phyloP scores from a whole-genome alignment of 2,888 invertebrate genomes.

The Sphaerophoria rueppellii region DNA sequence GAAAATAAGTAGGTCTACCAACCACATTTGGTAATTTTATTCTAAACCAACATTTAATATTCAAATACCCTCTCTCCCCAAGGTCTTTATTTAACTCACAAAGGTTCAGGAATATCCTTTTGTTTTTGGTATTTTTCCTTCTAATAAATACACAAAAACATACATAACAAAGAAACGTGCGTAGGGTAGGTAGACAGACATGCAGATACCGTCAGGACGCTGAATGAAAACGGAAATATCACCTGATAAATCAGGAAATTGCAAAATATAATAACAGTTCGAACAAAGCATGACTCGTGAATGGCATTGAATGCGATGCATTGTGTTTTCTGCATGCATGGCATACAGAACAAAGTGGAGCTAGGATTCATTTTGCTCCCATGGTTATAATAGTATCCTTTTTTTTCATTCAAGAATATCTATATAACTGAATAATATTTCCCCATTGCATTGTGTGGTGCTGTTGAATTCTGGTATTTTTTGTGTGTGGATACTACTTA shows the following conservation, averaged over 20 bases:
- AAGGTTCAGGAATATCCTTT: slow-evolving; percentile 27
- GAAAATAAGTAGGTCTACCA: slow-evolving; percentile 39
- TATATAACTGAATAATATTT: slow-evolving; percentile 1
- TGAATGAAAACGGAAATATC: slow-evolving; percentile 79
- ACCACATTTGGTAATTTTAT: slow-evolving; percentile 38
- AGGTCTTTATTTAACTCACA: slow-evolving; percentile 50
- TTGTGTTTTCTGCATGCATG: slow-evolving; percentile 40
- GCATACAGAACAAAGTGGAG: not conserved
- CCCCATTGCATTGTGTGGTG: too few relatives aligned
- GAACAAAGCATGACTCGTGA: slow-evolving; percentile 20
- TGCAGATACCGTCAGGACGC: not conserved
- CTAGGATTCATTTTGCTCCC: too few relatives aligned
- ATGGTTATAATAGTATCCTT: not conserved
- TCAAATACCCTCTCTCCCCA: slow-evolving; percentile 34
- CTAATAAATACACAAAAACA: slow-evolving; percentile 1
- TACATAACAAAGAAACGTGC: slow-evolving; percentile 7
- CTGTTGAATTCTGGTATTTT: too few relatives aligned
- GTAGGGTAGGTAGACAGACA: too few relatives aligned
- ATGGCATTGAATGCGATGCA: slow-evolving; percentile 41
- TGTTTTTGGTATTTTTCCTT: not conserved
- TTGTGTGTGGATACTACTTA: too few relatives aligned
- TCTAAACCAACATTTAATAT: slow-evolving; percentile 40
- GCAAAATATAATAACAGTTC: slow-evolving; percentile 79
- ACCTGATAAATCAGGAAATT: slow-evolving; percentile 80
- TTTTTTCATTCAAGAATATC: slow-evolving; percentile 44